Percentiles rank a stretch among this genome's conserved stretches.
Evolutionary conservation across 1,140 invertebrate species (phyloP).

Genomic region (Andrena cerasifolii): DNA sequence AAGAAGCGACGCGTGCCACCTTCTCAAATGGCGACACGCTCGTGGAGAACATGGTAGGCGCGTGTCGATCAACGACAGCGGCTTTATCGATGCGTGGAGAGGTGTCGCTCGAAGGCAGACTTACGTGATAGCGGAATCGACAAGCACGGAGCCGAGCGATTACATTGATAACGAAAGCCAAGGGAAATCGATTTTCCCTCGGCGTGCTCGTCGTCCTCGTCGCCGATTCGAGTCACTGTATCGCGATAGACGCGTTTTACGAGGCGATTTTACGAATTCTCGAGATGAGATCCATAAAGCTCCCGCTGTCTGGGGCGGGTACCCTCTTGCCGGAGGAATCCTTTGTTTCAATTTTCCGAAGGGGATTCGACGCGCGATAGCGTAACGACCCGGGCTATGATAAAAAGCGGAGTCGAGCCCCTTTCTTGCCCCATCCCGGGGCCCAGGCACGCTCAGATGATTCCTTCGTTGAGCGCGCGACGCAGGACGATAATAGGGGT

Average conservation of each 20-base stretch:
- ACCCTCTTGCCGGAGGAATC: not conserved
- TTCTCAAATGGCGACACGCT: slow-evolving; percentile 11
- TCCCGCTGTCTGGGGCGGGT: too few species aligned
- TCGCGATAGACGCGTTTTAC: slow-evolving; percentile 45
- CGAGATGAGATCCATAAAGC: slow-evolving; percentile 40
- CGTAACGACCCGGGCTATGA: slow-evolving; percentile 18
- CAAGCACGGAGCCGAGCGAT: slow-evolving; percentile 41
- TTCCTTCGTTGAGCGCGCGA: slow-evolving; percentile 19
- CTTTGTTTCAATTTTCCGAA: slow-evolving; percentile 50
- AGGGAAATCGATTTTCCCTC: not conserved
- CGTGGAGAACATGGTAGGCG: not conserved
- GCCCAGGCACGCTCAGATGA: slow-evolving; percentile 36
- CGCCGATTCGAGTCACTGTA: not conserved
- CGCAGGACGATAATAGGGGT: slow-evolving; percentile 54
- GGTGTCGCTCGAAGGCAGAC: slow-evolving; percentile 8
- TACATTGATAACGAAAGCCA: slow-evolving; percentile 40
- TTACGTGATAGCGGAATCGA: slow-evolving; percentile 38
- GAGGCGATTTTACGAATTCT: slow-evolving; percentile 39
- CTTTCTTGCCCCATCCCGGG: not conserved
- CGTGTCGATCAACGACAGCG: too few species aligned
- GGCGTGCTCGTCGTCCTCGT: not conserved
- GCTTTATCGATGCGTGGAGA: not conserved
- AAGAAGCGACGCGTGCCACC: slow-evolving; percentile 35
- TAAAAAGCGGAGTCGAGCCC: slow-evolving; percentile 31
- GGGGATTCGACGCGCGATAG: slow-evolving; percentile 19